Evolutionary conservation across 1,140 invertebrate genomes (phyloP), one percentile per base, ranked within the genome.

Genomic region (Thaumatotibia leucotreta): DNA sequence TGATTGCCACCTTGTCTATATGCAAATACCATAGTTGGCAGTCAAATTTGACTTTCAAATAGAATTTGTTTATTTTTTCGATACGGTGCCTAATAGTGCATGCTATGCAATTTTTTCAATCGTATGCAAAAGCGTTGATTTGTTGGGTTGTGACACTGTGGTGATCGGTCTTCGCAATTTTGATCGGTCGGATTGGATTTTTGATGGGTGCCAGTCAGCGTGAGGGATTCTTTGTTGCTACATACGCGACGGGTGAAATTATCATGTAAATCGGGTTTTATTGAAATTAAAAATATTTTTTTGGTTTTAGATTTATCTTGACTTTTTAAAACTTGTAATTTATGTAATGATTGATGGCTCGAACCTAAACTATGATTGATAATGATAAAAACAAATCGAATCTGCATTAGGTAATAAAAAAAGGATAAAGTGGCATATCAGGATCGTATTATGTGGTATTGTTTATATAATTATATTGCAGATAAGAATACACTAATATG

Each of bases 21-120:
- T 88, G 85, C 80, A 85, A 88, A 86, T 88, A 14, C 29, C 68
- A 74, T 80, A 80, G 77, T 83, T 79, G 66, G 71, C 74, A 68
- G 75, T 64, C 54, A 79, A 75, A 88, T 85, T 84, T 84, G 82
- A 86, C 84, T 82, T 80, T 77, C 81, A 84, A 85, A 86, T 84
- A 73, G 74, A 76, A 74, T 84, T 73, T 79, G 79, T 81, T 82
- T 79, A 73, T 75, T 73, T 80, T 76, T 75, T 70, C 70, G 69
- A 77, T 76, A 75, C 65, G 68, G 35, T 61, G 69, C 67, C 69
- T 83, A 86, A 82, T 83, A 77, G 76, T 74, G 76, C 70, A 75
- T 71, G 71, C 50, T 61, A 66, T 81, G 67, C 69, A 62, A 73
- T 78, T 74, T n/a, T 70, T 72, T 68, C 20, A 62, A 69, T 82